A percentile compares a stretch with the other conserved stretches of the same genome.
Conservation (phyloP, 2,113 vertebrate species). For the Octodon degus region DNA sequence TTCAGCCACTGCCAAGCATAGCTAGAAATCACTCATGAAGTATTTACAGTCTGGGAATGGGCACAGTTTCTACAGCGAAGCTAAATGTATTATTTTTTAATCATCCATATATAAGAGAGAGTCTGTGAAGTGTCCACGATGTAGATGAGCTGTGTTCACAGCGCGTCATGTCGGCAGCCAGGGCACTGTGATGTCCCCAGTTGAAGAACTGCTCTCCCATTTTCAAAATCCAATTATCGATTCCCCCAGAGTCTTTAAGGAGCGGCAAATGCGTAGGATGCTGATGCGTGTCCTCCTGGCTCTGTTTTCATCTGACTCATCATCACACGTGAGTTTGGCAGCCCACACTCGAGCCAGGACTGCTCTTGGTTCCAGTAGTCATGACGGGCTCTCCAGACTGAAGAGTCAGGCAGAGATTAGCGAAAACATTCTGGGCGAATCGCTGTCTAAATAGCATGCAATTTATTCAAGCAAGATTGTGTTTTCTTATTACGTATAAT, state of each 20-base stretch:
- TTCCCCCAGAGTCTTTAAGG: neutral
- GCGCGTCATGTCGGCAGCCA: neutral
- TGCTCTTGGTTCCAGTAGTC: neutral
- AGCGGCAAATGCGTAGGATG: neutral
- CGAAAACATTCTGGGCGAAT: neutral
- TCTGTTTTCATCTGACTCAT: neutral
- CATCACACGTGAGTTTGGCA: neutral
- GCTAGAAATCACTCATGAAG: neutral
- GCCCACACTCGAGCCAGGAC: neutral
- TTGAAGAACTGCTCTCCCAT: neutral
- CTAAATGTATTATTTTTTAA: neutral
- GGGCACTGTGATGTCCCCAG: neutral
- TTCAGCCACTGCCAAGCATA: rapidly evolving
- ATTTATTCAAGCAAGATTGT: neutral
- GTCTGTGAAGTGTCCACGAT: neutral
- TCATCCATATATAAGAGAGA: neutral
- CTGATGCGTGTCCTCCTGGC: neutral
- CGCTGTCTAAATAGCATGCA: neutral
- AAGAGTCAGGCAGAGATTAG: neutral
- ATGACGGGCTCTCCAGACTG: neutral
- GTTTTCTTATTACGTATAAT: neutral
- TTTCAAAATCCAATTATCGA: neutral
- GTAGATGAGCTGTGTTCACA: neutral
- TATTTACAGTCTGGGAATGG: neutral
- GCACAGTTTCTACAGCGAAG: neutral